phyloP scores from a whole-genome alignment of 2,888 invertebrate genomes.

The Lochmaea capreae region DNA sequence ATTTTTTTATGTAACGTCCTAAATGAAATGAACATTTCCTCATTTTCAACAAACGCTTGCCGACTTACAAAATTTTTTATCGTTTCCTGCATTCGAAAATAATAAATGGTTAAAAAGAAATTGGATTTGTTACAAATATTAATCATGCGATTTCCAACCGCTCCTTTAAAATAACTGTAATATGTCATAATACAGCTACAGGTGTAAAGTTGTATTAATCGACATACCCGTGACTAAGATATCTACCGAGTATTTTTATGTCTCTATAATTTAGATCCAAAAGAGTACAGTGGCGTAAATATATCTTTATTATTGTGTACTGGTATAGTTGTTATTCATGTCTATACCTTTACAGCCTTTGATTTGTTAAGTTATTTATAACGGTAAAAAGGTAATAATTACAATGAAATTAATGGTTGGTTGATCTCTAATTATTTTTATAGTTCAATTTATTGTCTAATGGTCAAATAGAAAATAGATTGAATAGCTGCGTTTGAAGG shows the following conservation, averaged over 20 bases:
- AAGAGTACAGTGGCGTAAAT: constrained; percentile 11
- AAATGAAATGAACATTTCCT: neutral
- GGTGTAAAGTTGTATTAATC: constrained; percentile 16
- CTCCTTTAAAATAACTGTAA: constrained; percentile 17
- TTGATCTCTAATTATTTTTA: neutral
- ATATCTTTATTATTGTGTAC: neutral
- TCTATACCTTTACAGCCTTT: neutral
- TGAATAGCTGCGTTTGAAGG: too few species aligned
- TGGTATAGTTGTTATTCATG: neutral
- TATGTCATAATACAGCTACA: constrained; percentile 19
- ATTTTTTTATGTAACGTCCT: neutral
- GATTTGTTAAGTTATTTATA: neutral
- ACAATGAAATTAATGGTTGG: neutral
- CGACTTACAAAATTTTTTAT: neutral
- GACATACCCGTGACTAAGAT: constrained; percentile 14
- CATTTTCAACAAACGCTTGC: neutral
- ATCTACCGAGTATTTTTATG: constrained; percentile 5
- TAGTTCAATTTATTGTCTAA: neutral
- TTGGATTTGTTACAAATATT: constrained; percentile 12
- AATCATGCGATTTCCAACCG: constrained; percentile 10
- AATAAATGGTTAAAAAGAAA: constrained; percentile 13
- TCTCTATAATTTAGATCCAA: constrained; percentile 15
- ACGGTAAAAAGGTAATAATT: neutral
- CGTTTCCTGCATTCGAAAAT: constrained; percentile 7
- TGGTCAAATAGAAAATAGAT: too few species aligned